Conservation (phyloP, 2,888 invertebrate species). For the Apodemia duryi region DNA sequence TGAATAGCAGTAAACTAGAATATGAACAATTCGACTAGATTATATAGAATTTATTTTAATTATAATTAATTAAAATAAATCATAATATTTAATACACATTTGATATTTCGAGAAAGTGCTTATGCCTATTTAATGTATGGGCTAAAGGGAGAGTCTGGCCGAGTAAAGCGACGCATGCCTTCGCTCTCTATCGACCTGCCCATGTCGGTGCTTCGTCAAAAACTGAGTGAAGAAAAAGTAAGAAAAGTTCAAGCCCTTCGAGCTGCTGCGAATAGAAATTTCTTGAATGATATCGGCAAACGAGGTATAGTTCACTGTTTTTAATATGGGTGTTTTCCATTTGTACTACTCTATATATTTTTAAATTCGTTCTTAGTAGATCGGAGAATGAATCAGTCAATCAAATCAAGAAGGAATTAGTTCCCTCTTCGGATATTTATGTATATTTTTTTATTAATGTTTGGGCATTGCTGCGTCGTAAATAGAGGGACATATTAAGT, state of each 20-base stretch:
- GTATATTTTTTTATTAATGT: too few relatives aligned
- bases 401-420: too few relatives aligned
- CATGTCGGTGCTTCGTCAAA: slow-evolving; percentile 89
- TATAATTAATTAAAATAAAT: neutral
- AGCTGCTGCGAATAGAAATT: slow-evolving; percentile 81
- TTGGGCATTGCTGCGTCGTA: too few relatives aligned
- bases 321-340: neutral
- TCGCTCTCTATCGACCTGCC: slow-evolving; percentile 92
- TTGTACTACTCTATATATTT: too few relatives aligned
- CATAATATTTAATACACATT: neutral
- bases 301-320: slow-evolving; percentile 59
- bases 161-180: slow-evolving; percentile 80
- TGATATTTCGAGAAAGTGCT: neutral
- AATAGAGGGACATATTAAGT: too few relatives aligned
- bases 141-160: slow-evolving; percentile 58
- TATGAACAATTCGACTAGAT: too few relatives aligned
- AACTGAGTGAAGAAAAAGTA: slow-evolving; percentile 87
- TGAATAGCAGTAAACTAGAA: too few relatives aligned
- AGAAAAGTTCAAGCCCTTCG: slow-evolving; percentile 83
- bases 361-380: too few relatives aligned
- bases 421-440: too few relatives aligned
- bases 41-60: neutral
- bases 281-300: slow-evolving; percentile 87
- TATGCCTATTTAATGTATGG: slow-evolving; percentile 21
- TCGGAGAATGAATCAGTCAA: too few relatives aligned